These are phyloP conservation scores for Apostichopus leukothele DNA, from an alignment of 53 echinoderm and acorn worm genomes.

Conservation along the genomic window DNA sequence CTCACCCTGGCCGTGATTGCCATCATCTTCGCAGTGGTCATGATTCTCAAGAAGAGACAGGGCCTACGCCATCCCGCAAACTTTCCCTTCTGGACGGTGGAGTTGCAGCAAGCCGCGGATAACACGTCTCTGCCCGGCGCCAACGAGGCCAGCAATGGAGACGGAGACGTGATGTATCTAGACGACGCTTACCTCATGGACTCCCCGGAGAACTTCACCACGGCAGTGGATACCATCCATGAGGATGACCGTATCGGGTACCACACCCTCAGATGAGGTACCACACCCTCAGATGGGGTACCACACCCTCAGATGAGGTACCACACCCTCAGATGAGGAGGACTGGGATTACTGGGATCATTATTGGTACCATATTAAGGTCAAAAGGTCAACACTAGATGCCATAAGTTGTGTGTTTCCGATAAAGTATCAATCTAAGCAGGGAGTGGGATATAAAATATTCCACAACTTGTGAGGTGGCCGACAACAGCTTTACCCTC, in stretches of 20 bases:
- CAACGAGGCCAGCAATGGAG: constrained; percentile 20
- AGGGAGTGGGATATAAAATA: too few species aligned
- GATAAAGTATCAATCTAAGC: too few species aligned
- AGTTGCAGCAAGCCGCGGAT: constrained; percentile 31
- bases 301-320: constrained; percentile 49
- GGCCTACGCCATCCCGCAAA: constrained; percentile 34
- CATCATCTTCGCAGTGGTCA: background rate
- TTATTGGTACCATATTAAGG: too few species aligned
- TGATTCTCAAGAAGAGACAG: constrained; percentile 35
- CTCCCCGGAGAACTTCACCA: constrained; percentile 72
- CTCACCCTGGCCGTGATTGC: background rate
- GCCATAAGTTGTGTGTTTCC: too few species aligned
- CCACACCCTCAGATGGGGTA: constrained; percentile 26
- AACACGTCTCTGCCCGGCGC: constrained; percentile 11
- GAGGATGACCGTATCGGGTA: constrained; percentile 73
- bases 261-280: constrained; percentile 52
- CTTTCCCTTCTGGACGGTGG: constrained; percentile 47
- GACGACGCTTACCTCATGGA: constrained; percentile 96
- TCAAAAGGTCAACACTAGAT: too few species aligned
- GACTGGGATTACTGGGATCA: too few species aligned
- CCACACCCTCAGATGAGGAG: background rate
- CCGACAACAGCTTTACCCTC: too few species aligned
- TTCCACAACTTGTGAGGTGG: too few species aligned
- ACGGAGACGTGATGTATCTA: constrained; percentile 90
- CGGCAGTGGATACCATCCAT: constrained; percentile 59